Percentiles rank a stretch among this genome's conserved stretches.
Conservation (phyloP, 2,113 vertebrate species). For the Amphiprion ocellaris region DNA sequence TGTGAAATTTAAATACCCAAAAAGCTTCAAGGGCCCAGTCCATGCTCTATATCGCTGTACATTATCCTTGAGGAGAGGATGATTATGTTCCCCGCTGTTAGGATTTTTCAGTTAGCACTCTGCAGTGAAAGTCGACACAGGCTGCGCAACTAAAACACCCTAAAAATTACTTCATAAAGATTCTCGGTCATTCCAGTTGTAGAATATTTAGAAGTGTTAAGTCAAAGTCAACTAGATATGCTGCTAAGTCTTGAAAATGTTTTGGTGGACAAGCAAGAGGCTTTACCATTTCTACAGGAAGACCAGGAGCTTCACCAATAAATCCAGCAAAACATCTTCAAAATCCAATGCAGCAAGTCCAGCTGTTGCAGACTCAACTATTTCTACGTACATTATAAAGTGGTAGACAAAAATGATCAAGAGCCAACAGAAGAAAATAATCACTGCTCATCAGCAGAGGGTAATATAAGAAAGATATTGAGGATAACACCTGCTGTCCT, state of each 20-base stretch:
- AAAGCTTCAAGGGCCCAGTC: background rate
- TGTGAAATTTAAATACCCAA: slow-evolving; percentile 14
- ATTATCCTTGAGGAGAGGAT: slow-evolving; percentile 18
- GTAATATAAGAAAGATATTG: slow-evolving; percentile 22
- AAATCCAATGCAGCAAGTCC: slow-evolving; percentile 26
- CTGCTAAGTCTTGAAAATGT: slow-evolving; percentile 5
- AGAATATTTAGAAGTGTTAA: slow-evolving; percentile 11
- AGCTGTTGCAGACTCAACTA: slow-evolving; percentile 11
- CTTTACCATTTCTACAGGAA: slow-evolving; percentile 2
- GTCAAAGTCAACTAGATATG: slow-evolving; percentile 14
- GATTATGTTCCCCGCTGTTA: slow-evolving; percentile 20
- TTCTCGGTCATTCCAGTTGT: slow-evolving; percentile 8
- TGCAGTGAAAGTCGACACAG: slow-evolving; percentile 37
- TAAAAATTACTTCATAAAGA: background rate
- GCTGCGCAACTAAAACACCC: slow-evolving; percentile 8
- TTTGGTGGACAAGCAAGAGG: slow-evolving; percentile 19
- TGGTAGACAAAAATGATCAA: background rate
- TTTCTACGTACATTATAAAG: background rate
- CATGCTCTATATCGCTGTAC: slow-evolving; percentile 5
- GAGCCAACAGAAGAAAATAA: slow-evolving; percentile 15
- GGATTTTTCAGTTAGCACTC: slow-evolving; percentile 21
- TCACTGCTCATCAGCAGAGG: slow-evolving; percentile 2
- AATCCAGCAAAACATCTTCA: slow-evolving; percentile 10
- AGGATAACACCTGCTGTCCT: slow-evolving; percentile 27
- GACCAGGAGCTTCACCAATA: background rate